phyloP scores from a whole-genome alignment of 2,113 vertebrate genomes.

The Eublepharis macularius region DNA sequence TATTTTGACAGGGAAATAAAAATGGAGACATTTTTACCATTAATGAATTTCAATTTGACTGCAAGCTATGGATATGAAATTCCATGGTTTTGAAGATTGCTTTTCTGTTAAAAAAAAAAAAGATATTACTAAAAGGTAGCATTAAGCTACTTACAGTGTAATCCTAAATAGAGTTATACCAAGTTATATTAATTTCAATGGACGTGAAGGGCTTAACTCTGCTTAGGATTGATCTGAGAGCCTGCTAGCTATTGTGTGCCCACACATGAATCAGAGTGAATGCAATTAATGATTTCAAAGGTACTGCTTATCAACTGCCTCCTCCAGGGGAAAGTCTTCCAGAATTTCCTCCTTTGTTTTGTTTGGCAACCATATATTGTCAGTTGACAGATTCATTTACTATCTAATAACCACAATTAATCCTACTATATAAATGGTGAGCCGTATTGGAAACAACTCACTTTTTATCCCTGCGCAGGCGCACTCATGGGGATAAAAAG shows the following conservation, averaged over 20 bases:
- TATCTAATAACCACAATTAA: too few species aligned
- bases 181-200: too few species aligned
- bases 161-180: neutral
- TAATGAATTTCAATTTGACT: neutral
- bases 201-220: too few species aligned
- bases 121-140: neutral
- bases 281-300: neutral
- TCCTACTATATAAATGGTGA: too few species aligned
- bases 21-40: neutral
- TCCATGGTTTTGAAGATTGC: neutral
- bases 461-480: too few species aligned
- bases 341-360: neutral
- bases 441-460: too few species aligned
- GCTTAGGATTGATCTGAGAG: neutral
- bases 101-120: neutral
- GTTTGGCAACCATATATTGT: too few species aligned
- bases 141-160: neutral
- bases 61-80: neutral
- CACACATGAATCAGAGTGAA: neutral
- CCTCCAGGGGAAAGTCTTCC: neutral
- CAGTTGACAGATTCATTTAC: too few species aligned
- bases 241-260: neutral
- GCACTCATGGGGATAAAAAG: too few species aligned
- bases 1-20: slow-evolving; percentile 29
- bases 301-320: neutral